phyloP scores from a whole-genome alignment of 1,140 invertebrate genomes.

The Dufourea novaeangliae region DNA sequence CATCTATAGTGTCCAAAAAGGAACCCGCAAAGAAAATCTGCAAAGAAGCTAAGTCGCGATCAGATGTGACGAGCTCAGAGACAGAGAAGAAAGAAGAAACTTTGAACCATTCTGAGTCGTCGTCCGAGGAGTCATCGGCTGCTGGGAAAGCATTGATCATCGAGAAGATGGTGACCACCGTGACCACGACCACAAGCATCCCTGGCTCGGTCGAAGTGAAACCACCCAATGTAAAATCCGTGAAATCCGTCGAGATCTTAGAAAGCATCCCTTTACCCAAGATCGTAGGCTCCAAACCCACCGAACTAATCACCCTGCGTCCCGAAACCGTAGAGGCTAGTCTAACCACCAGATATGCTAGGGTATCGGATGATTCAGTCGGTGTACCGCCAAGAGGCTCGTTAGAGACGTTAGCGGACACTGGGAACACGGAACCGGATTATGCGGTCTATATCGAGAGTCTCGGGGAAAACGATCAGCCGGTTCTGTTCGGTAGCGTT shows the following conservation, averaged over 20 bases:
- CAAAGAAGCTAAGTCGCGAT: neutral
- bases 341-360: constrained; percentile 74
- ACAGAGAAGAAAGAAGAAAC: neutral
- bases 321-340: constrained; percentile 75
- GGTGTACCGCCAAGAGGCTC: constrained; percentile 3
- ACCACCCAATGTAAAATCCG: constrained; percentile 56
- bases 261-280: constrained; percentile 64
- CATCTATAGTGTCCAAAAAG: neutral
- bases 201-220: constrained; percentile 44
- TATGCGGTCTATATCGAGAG: constrained; percentile 42
- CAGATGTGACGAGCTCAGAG: neutral
- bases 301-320: constrained; percentile 72
- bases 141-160: constrained; percentile 61
- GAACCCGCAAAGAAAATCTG: neutral
- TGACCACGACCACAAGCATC: constrained; percentile 54
- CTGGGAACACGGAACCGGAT: constrained; percentile 1
- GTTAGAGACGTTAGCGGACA: neutral
- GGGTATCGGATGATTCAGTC: constrained; percentile 52
- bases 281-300: constrained; percentile 58
- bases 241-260: constrained; percentile 65
- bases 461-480: constrained; percentile 60
- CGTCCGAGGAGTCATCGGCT: neutral
- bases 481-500: constrained; percentile 76
- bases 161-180: constrained; percentile 65
- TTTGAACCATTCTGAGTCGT: neutral